Evolutionary conservation across 2,888 invertebrate species (phyloP).

Genomic region (Agonopterix alstromeriana): DNA sequence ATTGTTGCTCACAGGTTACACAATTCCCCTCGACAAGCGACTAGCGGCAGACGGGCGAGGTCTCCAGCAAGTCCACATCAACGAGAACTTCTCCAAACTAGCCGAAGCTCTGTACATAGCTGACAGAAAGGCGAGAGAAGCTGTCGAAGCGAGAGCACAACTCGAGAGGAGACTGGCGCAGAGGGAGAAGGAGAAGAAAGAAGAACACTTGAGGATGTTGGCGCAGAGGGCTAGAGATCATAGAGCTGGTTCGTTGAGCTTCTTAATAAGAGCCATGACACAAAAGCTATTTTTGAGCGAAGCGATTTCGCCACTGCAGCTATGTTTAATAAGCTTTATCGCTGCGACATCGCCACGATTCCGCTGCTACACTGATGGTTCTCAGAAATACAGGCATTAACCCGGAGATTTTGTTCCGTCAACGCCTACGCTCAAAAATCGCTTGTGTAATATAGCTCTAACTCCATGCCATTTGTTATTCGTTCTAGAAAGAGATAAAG

Average conservation of each 20-base stretch:
- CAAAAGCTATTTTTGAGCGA: too few relatives aligned
- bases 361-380: too few relatives aligned
- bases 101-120: slow-evolving; percentile 99
- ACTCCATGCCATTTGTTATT: too few relatives aligned
- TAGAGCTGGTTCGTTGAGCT: slow-evolving; percentile 82
- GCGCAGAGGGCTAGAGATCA: slow-evolving; percentile 98
- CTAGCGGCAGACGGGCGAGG: slow-evolving; percentile 99
- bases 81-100: slow-evolving; percentile 99
- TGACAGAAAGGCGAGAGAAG: slow-evolving; percentile 96
- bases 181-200: slow-evolving; percentile 98
- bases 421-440: too few relatives aligned
- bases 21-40: slow-evolving; percentile 98
- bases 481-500: too few relatives aligned
- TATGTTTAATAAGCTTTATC: too few relatives aligned
- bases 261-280: too few relatives aligned
- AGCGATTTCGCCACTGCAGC: too few relatives aligned
- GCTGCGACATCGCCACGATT: too few relatives aligned
- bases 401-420: too few relatives aligned
- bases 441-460: too few relatives aligned
- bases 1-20: slow-evolving; percentile 82
- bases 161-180: slow-evolving; percentile 97
- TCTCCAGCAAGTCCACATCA: slow-evolving; percentile 97
- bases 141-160: slow-evolving; percentile 97
- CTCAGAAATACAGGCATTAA: too few relatives aligned
- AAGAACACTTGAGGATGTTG: slow-evolving; percentile 93